A percentile compares a stretch with the other conserved stretches of the same genome.
These are phyloP conservation scores for Cheirogaleus medius DNA, from an alignment of 2,113 vertebrate species.

Conservation along the genomic window DNA sequence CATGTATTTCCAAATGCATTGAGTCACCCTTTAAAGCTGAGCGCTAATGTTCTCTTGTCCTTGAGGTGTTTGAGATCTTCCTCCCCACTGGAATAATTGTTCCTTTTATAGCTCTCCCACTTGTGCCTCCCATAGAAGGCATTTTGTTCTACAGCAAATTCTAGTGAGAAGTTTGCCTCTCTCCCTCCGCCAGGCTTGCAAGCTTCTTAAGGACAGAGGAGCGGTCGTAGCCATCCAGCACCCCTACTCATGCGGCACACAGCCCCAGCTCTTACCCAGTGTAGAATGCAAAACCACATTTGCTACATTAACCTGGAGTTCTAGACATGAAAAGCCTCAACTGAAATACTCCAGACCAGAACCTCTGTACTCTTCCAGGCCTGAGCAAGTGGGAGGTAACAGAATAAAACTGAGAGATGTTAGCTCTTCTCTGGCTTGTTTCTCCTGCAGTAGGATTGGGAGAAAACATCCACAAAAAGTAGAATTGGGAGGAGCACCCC, in stretches of 20 bases:
- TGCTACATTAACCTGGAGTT: not conserved
- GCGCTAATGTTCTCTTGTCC: not conserved
- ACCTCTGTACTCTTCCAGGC: not conserved
- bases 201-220: not conserved
- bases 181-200: not conserved
- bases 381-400: not conserved
- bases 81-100: not conserved
- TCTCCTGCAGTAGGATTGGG: not conserved
- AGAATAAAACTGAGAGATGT: not conserved
- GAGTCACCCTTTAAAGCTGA: conserved; percentile 2
- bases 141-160: conserved; percentile 1
- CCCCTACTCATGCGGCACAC: fast-evolving
- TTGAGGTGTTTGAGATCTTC: conserved; percentile 21
- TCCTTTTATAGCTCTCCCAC: conserved; percentile 11
- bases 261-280: not conserved
- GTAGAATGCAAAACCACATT: not conserved
- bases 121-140: not conserved
- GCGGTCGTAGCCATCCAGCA: not conserved
- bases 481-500: not conserved
- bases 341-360: not conserved
- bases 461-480: not conserved
- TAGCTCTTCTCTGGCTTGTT: not conserved
- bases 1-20: not conserved
- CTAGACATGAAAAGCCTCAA: not conserved
- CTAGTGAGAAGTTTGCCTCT: not conserved